Percentiles rank a stretch among this genome's conserved stretches.
These are phyloP conservation scores for Sacculina carcini DNA, from an alignment of 2,888 invertebrate genomes.

Conservation along the genomic window DNA sequence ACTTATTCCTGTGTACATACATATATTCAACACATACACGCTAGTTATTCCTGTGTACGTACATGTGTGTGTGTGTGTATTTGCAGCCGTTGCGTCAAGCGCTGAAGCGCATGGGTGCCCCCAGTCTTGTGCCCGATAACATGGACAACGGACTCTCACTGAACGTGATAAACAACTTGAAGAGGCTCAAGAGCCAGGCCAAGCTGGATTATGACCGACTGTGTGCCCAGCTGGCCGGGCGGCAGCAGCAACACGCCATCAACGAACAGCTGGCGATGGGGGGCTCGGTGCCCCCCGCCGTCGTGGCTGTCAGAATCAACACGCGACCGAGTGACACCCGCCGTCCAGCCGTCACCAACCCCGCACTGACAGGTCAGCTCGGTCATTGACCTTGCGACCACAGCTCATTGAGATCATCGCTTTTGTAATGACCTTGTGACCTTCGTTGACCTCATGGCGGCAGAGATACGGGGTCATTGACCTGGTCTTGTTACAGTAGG, in stretches of 20 bases:
- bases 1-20: constrained; percentile 2
- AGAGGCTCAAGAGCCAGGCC: constrained; percentile 79
- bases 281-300: constrained; percentile 3
- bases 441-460: no score
- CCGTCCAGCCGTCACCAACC: background rate
- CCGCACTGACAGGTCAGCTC: background rate
- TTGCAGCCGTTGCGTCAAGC: constrained; percentile 62
- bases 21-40: constrained; percentile 4
- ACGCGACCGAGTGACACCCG: background rate
- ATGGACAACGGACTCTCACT: constrained; percentile 78
- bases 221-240: constrained; percentile 12
- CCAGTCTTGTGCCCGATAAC: constrained; percentile 62
- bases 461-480: no score
- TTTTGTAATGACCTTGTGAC: no score
- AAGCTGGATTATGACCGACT: constrained; percentile 51
- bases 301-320: background rate
- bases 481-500: no score
- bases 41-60: constrained; percentile 5
- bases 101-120: constrained; percentile 65
- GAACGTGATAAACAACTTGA: constrained; percentile 76
- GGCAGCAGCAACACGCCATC: constrained; percentile 24
- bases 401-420: no score
- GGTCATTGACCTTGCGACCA: background rate
- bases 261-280: constrained; percentile 10
- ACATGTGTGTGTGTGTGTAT: constrained; percentile 1